A percentile compares a stretch with the other conserved stretches of the same genome.
Conservation (phyloP, 2,113 vertebrate genomes). For the Prochilodus magdalenae region DNA sequence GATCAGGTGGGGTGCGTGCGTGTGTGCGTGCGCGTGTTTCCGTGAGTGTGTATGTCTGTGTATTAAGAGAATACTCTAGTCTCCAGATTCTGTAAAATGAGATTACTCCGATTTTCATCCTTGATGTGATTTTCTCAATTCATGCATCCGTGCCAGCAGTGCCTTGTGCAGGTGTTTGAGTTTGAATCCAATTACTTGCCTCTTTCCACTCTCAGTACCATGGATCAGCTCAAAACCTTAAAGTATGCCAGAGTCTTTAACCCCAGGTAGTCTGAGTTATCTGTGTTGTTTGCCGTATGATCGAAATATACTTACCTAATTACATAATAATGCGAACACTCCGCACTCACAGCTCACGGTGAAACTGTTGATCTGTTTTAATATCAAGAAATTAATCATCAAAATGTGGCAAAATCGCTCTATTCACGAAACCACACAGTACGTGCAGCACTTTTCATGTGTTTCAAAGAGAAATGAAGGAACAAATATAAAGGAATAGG, state of each 20-base stretch:
- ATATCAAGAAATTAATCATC: too few relatives aligned
- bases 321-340: too few relatives aligned
- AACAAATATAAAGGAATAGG: too few relatives aligned
- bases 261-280: background rate
- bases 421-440: too few relatives aligned
- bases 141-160: background rate
- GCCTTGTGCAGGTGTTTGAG: slow-evolving; percentile 4
- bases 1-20: slow-evolving; percentile 18
- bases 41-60: slow-evolving; percentile 24
- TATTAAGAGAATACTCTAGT: background rate
- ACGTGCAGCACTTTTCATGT: too few relatives aligned
- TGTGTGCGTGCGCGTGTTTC: slow-evolving; percentile 26
- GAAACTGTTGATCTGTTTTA: too few relatives aligned
- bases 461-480: too few relatives aligned
- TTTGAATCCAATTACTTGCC: background rate
- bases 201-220: background rate
- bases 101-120: slow-evolving; percentile 1
- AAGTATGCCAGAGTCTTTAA: background rate
- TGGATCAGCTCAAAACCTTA: background rate
- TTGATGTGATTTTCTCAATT: slow-evolving; percentile 1
- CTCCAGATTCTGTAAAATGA: background rate
- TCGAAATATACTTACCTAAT: background rate
- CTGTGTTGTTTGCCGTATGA: background rate
- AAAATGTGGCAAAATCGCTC: too few relatives aligned
- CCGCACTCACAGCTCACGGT: too few relatives aligned